Conservation (phyloP, 1,140 invertebrate genomes). For the Mya arenaria region DNA sequence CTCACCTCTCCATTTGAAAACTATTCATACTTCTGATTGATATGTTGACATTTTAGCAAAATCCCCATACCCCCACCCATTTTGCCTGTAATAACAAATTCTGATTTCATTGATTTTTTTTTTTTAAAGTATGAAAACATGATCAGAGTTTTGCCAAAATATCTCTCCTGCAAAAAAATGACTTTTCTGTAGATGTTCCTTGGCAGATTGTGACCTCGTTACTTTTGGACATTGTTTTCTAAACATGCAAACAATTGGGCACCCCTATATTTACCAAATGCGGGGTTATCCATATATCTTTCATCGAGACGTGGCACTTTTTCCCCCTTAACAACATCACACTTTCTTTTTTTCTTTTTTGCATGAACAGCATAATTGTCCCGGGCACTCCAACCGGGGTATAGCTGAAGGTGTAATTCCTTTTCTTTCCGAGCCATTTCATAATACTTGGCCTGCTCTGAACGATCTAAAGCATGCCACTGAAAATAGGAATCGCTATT, state of each 20-base stretch:
- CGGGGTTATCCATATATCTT: slow-evolving; percentile 51
- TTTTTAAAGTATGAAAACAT: background rate
- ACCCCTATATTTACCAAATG: slow-evolving; percentile 55
- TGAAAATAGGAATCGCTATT: slow-evolving; percentile 81
- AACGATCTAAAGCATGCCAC: slow-evolving; percentile 99
- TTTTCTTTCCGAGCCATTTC: slow-evolving; percentile 99
- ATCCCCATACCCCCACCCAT: too few relatives aligned
- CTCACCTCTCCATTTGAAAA: too few relatives aligned
- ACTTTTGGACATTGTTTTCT: too few relatives aligned
- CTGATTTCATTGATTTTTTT: too few relatives aligned
- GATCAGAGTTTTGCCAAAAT: background rate
- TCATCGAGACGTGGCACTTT: slow-evolving; percentile 49
- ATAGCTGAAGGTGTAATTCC: slow-evolving; percentile 98
- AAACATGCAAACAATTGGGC: too few relatives aligned
- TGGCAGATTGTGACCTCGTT: too few relatives aligned
- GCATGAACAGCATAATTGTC: slow-evolving; percentile 99
- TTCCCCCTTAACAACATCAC: slow-evolving; percentile 31
- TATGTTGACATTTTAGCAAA: too few relatives aligned
- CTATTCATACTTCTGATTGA: too few relatives aligned
- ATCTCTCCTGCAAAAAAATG: background rate
- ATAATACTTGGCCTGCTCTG: slow-evolving; percentile 99
- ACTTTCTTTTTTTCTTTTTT: slow-evolving; percentile 88
- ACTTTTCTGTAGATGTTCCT: background rate
- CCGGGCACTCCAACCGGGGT: slow-evolving; percentile 98
- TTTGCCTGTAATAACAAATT: too few relatives aligned